Percentiles rank a stretch among this genome's conserved stretches.
Conservation (phyloP, 2,888 invertebrate species). For the Drosophila prostipennis region DNA sequence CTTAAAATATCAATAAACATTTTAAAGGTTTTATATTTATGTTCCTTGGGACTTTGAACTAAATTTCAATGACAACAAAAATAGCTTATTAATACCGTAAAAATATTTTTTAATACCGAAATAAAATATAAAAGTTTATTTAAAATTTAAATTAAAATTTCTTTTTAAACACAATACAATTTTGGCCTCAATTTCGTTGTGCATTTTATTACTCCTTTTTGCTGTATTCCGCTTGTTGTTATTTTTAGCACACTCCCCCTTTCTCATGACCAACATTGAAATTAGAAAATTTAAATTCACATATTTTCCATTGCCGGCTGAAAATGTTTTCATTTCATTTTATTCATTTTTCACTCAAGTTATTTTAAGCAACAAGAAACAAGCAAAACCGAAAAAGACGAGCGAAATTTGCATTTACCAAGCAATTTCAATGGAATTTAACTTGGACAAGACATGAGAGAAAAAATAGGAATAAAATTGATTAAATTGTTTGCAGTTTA, state of each 20-base stretch:
- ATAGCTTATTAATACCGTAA: background rate
- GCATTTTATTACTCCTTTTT: constrained; percentile 12
- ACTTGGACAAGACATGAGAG: constrained; percentile 29
- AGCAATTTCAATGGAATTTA: constrained; percentile 43
- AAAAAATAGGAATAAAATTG: constrained; percentile 39
- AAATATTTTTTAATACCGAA: background rate
- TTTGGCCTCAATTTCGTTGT: background rate
- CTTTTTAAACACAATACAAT: background rate
- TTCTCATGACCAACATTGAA: constrained; percentile 31
- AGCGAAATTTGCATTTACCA: constrained; percentile 37
- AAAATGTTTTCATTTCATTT: constrained; percentile 45
- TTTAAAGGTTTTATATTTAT: too few relatives aligned
- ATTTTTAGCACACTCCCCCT: background rate
- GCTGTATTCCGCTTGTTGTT: constrained; percentile 16
- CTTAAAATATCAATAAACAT: too few relatives aligned
- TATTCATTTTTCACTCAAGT: constrained; percentile 46
- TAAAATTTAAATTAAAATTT: background rate
- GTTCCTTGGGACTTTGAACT: too few relatives aligned
- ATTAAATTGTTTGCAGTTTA: constrained; percentile 48
- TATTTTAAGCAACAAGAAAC: constrained; percentile 44
- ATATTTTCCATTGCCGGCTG: constrained; percentile 49
- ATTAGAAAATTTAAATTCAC: constrained; percentile 73
- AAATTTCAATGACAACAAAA: background rate
- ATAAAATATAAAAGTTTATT: background rate
- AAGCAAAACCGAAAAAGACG: constrained; percentile 7